Base-by-base conservation (phyloP, 2,888 invertebrate species). In the Neoitamus cyanurus region DNA sequence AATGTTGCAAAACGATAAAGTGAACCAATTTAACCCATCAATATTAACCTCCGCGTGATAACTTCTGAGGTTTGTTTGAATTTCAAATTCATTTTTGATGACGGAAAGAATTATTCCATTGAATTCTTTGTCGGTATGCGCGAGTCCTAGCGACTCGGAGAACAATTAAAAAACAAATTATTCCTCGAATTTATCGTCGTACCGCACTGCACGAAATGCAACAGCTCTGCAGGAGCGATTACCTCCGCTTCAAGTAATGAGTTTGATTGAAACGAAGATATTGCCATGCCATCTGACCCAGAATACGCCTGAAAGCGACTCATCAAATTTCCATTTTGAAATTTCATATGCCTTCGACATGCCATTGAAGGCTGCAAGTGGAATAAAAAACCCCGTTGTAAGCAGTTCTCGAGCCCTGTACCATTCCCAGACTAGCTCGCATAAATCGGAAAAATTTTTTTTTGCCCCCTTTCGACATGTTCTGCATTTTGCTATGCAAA, bases 401-500 rank as follows among this genome's bases (percentile, higher is more conserved):
- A 73, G 73, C 37, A 73, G 20, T 73, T 73, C 15, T 2, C 15
- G 11, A 20, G 36, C 73, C 72, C 72, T 34, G 34, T 34, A 15
- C 15, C 20, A 72, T 20, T 15, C 34, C 42, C 36, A 15, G 73
- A 31, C 37, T 34, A 36, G 20, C 2, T 36, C 34, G 20, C 7
- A 73, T 36, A 73, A 37, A 37, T 73, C 15, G 36, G 34, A 4
- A 31, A 72, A 6, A 7, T 15, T 34, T 36, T 73, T 36, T 15
- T 31, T 30, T 6, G 30, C 31, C 31, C 36, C 9, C 5, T 20
- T 72, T 36, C 25, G 36, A 73, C 73, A 73, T 36, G 37, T 20
- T 36, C 25, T 73, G 25, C 36, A 73, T 73, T 73, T 73, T 36
- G 11, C 36, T 73, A 73, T 37, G 73, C 73, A 73, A 73, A 73